Base-by-base conservation (phyloP, 2,113 vertebrate genomes). In the Bufo gargarizans region DNA sequence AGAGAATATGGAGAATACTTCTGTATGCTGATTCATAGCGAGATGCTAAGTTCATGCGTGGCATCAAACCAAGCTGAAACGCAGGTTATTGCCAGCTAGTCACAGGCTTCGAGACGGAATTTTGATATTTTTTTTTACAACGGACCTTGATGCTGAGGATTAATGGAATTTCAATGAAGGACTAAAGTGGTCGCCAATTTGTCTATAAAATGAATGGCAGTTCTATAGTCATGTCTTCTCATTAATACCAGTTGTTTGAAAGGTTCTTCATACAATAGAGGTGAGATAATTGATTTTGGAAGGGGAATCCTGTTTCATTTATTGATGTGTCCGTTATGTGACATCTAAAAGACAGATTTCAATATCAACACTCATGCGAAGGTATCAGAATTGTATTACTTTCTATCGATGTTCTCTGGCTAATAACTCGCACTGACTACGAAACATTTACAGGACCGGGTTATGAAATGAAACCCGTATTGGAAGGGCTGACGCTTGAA, bases 121-220 rank as follows among this genome's bases (percentile, higher is more conserved):
- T 96, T 95, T 95, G 94, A 95, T 96, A 95, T 53, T 53, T 53
- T 53, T 61, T 61, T 96, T 96, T 89, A 22, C 94, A 93, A 93
- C 94, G 95, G 93, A 95, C 94, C 93, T 92, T 93, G 92, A 93
- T 94, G 92, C 92, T 92, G 90, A 92, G 95, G 95, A 96, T 96
- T 95, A 96, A 96, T 96, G 94, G 95, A 95, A 96, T 96, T 96
- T 95, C 94, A 95, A 95, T 95, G 95, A 96, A 92, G 91, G 93
- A 91, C 92, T 93, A 90, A 93, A 95, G 94, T 94, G 94, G 94
- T 93, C 93, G 93, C 94, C 93, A 94, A 94, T 95, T 95, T 96
- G 95, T 96, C 95, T 95, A 95, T 94, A 95, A 95, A 96, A 96
- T 92, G 92, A 94, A 96, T 96, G 94, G 94, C 92, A 94, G 95